Evolutionary conservation across 2,888 invertebrate species (phyloP), one percentile per base, ranked within the genome.

Genomic region (Conchocele bisecta): DNA sequence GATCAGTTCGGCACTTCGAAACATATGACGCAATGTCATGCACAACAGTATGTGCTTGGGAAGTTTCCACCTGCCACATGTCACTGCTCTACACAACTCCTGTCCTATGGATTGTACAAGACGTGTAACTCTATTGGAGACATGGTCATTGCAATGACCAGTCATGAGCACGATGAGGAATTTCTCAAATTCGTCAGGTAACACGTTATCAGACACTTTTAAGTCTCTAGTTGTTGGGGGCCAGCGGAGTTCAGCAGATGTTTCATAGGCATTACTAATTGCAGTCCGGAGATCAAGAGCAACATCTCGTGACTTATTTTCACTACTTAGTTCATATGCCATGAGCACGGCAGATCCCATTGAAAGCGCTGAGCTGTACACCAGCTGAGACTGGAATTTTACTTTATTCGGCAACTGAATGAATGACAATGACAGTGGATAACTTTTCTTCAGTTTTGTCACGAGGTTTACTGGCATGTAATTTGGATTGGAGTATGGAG

Each of bases 1-100:
- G n/a, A n/a, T n/a, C n/a, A n/a, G n/a, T n/a, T n/a, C n/a, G n/a
- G n/a, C n/a, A n/a, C n/a, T n/a, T n/a, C 75, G 29, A 33, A 61
- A 74, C 9, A 73, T 44, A 41, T 77, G 67, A 20, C 64, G 60
- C 13, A 79, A 11, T 22, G 73, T 53, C 75, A 75, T 72, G 48
- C 63, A 22, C 11, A 79, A 11, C 11, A 73, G 48, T 6, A 74
- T 66, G 33, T 74, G 68, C 39, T 73, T 75, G 37, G 66, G 66
- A 9, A 68, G 22, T 46, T 75, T 75, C 73, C 69, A 71, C 22
- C 64, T 39, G 9, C 72, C 74, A 59, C 67, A 60, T 28, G 68
- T 72, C 15, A 58, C 79, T 41, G 68, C 77, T n/a, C 75, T 41
- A 50, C 77, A 78, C 7, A 78, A 66, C 37, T 73, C 72, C 53